Conservation (phyloP, 2,113 vertebrate genomes). For the Heteronetta atricapilla region DNA sequence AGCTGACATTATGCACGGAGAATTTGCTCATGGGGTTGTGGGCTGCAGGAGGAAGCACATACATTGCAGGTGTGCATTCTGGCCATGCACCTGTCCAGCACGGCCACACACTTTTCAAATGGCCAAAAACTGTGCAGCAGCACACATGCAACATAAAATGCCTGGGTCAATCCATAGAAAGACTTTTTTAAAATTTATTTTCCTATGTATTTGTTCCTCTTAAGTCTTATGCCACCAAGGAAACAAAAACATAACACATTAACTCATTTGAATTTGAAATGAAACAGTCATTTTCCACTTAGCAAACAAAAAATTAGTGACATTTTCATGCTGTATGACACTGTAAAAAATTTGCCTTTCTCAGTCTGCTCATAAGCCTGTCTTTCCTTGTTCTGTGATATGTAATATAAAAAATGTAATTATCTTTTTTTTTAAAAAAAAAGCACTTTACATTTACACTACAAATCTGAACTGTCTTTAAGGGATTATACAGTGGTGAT, state of each 20-base stretch:
- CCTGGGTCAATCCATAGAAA: not conserved
- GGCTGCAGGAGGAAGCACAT: not conserved
- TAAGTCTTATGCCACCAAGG: not conserved
- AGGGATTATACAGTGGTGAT: not conserved
- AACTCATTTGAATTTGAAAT: not conserved
- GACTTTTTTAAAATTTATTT: too few relatives aligned
- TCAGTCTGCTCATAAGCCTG: not conserved
- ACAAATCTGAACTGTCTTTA: not conserved
- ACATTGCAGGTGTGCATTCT: rapidly evolving
- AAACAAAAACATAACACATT: not conserved
- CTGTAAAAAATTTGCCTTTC: not conserved
- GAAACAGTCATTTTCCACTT: not conserved
- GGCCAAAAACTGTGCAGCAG: not conserved
- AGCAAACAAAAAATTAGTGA: not conserved
- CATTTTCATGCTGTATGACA: not conserved
- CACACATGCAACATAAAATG: rapidly evolving
- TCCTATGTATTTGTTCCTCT: not conserved
- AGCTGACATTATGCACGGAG: not conserved
- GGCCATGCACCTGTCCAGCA: not conserved
- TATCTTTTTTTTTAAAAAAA: not conserved
- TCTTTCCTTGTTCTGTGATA: not conserved
- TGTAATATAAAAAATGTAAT: rapidly evolving
- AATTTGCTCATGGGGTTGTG: too few relatives aligned
- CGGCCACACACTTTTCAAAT: not conserved
- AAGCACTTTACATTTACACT: not conserved